phyloP scores from a whole-genome alignment of 2,113 vertebrate genomes.

The Arvicanthis niloticus region DNA sequence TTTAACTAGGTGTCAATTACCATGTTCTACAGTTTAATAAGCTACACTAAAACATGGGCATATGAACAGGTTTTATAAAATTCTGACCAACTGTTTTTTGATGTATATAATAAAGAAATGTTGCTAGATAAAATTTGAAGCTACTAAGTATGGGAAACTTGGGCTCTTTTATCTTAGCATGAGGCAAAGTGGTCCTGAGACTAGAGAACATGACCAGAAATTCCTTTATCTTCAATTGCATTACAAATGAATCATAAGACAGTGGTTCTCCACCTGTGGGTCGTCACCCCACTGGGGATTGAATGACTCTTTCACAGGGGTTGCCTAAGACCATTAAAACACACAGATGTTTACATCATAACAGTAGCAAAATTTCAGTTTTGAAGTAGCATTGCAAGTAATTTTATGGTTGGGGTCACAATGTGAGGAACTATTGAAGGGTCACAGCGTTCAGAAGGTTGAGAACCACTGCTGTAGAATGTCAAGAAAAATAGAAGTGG shows the following conservation, averaged over 20 bases:
- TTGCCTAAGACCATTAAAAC: not conserved
- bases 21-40: slow-evolving; percentile 25
- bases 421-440: not conserved
- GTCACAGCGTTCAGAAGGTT: not conserved
- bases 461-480: not conserved
- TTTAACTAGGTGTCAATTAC: slow-evolving; percentile 23
- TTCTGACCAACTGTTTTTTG: slow-evolving; percentile 26
- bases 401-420: not conserved
- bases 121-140: not conserved
- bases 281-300: not conserved
- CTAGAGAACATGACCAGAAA: not conserved
- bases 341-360: not conserved
- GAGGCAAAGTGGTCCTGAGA: not conserved
- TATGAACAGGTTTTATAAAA: slow-evolving; percentile 11
- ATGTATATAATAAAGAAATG: not conserved
- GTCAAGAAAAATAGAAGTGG: not conserved
- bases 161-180: slow-evolving; percentile 11
- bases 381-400: not conserved
- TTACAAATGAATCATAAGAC: slow-evolving; percentile 26
- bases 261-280: not conserved
- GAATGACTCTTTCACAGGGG: not conserved
- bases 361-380: not conserved
- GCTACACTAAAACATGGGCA: not conserved
- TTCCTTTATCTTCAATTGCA: slow-evolving; percentile 2
- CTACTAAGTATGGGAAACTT: not conserved